phyloP scores from a whole-genome alignment of 2,113 vertebrate genomes.

The Seriola aureovittata region DNA sequence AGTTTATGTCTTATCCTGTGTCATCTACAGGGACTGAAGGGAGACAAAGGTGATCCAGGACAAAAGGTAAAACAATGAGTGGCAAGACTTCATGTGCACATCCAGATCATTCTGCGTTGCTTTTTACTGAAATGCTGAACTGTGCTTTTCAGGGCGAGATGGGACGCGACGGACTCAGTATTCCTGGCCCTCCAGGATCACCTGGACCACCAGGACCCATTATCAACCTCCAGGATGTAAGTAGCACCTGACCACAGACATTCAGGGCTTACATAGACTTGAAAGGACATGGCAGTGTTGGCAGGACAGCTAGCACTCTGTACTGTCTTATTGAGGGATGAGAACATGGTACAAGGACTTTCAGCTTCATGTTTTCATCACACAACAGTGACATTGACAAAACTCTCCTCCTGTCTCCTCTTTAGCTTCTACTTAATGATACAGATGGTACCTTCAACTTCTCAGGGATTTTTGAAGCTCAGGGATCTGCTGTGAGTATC shows the following conservation, averaged over 20 bases:
- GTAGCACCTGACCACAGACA: conserved; percentile 33
- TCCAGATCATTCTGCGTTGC: background rate
- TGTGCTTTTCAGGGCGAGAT: conserved; percentile 87
- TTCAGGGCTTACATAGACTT: too few species aligned
- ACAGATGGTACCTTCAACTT: conserved; percentile 88
- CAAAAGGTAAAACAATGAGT: conserved; percentile 84
- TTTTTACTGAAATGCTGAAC: background rate
- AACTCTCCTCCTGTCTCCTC: background rate
- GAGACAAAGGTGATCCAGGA: conserved; percentile 89
- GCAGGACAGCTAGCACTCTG: background rate
- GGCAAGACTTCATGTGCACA: background rate
- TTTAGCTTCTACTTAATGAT: conserved; percentile 88
- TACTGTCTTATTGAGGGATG: background rate
- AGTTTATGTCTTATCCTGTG: background rate
- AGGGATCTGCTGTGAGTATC: conserved; percentile 70
- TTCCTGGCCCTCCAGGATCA: conserved; percentile 89
- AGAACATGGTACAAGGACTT: background rate
- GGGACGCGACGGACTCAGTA: conserved; percentile 85
- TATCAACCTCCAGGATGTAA: conserved; percentile 88
- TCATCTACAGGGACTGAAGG: conserved; percentile 87
- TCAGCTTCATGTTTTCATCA: too few species aligned
- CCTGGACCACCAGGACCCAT: conserved; percentile 90
- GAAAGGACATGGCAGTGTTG: background rate
- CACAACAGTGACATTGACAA: background rate
- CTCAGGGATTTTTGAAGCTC: conserved; percentile 85